A percentile compares a stretch with the other conserved stretches of the same genome.
Conservation (phyloP, 2,113 vertebrate species). For the Bungarus multicinctus region DNA sequence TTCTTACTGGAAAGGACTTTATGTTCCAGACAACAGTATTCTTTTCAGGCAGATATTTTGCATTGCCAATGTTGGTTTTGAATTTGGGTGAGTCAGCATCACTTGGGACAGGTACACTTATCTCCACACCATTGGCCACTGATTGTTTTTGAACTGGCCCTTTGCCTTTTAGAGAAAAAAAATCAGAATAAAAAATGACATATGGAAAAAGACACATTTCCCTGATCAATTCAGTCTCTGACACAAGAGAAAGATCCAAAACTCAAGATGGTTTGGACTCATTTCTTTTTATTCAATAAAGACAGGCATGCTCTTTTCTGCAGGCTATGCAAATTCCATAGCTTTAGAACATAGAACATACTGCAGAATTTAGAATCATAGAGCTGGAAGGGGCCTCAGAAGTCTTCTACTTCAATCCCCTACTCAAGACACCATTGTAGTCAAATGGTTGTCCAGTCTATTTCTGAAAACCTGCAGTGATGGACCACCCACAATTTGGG, state of each 20-base stretch:
- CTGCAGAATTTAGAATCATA: not conserved
- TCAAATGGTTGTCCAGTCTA: not conserved
- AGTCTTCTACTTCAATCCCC: not conserved
- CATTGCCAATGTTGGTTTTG: slow-evolving; percentile 86
- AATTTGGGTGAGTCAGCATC: slow-evolving; percentile 93
- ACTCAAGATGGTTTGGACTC: not conserved
- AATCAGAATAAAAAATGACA: fast-evolving
- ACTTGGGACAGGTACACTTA: slow-evolving; percentile 88
- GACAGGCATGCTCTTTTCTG: not conserved
- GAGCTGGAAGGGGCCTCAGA: not conserved
- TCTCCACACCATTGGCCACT: slow-evolving; percentile 91
- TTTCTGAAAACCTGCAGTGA: not conserved
- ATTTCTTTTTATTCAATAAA: not conserved
- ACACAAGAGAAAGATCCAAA: not conserved
- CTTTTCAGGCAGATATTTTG: slow-evolving; percentile 88
- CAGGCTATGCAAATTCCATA: not conserved
- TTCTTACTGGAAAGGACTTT: slow-evolving; percentile 90
- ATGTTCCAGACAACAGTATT: slow-evolving; percentile 91
- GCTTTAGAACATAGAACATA: not conserved
- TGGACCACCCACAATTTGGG: not conserved
- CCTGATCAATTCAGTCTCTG: too few species aligned
- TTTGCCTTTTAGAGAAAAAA: slow-evolving; percentile 76
- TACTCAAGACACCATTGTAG: not conserved
- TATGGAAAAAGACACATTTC: fast-evolving
- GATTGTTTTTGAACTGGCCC: slow-evolving; percentile 97